phyloP scores from a whole-genome alignment of 2,888 invertebrate genomes.

The Cyclophora punctaria region DNA sequence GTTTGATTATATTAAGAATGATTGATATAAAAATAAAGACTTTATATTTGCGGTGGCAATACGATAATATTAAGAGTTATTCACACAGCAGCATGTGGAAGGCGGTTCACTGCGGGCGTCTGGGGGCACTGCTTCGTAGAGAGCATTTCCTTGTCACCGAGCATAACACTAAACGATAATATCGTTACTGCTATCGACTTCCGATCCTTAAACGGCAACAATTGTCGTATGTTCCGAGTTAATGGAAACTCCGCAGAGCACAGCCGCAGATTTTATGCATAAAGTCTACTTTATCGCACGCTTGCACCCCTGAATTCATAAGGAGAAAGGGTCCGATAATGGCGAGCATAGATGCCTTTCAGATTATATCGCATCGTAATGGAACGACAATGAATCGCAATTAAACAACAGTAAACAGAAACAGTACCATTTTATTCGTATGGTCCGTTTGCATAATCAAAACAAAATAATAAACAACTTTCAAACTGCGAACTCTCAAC shows the following conservation, averaged over 20 bases:
- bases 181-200: conserved; percentile 58
- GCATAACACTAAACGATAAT: conserved; percentile 72
- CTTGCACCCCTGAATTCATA: conserved; percentile 17
- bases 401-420: background rate
- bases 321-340: conserved; percentile 5
- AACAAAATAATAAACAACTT: conserved; percentile 1
- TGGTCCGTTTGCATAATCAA: no score
- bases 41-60: no score
- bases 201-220: conserved; percentile 63
- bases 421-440: no score
- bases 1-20: no score
- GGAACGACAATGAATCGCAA: conserved; percentile 5
- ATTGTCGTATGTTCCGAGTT: conserved; percentile 57
- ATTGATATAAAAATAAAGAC: no score
- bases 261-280: conserved; percentile 43
- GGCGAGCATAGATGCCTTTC: conserved; percentile 1
- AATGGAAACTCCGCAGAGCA: conserved; percentile 44
- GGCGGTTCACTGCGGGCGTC: conserved; percentile 33
- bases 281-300: conserved; percentile 31
- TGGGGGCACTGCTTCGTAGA: conserved; percentile 42
- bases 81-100: background rate
- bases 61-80: no score
- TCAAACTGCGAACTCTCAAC: conserved; percentile 8
- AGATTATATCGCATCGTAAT: conserved; percentile 1
- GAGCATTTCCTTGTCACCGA: conserved; percentile 71